Percentiles rank a stretch among this genome's conserved stretches.
These are phyloP conservation scores for Monomorium pharaonis DNA, from an alignment of 1,140 invertebrate genomes.

Conservation along the genomic window DNA sequence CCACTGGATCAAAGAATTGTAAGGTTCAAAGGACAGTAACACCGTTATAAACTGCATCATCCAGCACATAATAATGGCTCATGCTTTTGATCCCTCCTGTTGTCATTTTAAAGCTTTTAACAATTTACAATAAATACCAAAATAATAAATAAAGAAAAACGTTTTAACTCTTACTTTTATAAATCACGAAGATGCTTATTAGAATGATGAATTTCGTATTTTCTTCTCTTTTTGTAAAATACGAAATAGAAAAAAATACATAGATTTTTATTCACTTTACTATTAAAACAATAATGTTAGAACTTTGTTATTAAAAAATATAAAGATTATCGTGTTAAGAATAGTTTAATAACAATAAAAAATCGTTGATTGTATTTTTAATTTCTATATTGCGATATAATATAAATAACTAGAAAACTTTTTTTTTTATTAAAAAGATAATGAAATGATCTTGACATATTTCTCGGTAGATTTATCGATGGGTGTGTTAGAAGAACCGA, in stretches of 20 bases:
- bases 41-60: constrained; percentile 66
- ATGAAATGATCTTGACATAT: not conserved
- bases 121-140: not conserved
- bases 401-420: not conserved
- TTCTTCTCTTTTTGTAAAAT: not conserved
- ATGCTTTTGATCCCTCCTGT: not conserved
- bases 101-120: not conserved
- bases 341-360: not conserved
- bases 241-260: not conserved
- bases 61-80: constrained; percentile 66
- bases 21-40: constrained; percentile 47
- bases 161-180: not conserved
- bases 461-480: not conserved
- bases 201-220: not conserved
- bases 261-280: not conserved
- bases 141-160: not conserved
- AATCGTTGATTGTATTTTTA: not conserved
- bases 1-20: constrained; percentile 63
- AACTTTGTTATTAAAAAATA: not conserved
- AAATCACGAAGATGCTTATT: not conserved
- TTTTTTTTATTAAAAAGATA: not conserved
- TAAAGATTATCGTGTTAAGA: not conserved
- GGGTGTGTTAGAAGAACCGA: not conserved
- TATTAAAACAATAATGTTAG: not conserved
- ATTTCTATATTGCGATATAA: not conserved